Conservation (phyloP, 2,888 invertebrate species). For the Agonopterix alstromeriana region DNA sequence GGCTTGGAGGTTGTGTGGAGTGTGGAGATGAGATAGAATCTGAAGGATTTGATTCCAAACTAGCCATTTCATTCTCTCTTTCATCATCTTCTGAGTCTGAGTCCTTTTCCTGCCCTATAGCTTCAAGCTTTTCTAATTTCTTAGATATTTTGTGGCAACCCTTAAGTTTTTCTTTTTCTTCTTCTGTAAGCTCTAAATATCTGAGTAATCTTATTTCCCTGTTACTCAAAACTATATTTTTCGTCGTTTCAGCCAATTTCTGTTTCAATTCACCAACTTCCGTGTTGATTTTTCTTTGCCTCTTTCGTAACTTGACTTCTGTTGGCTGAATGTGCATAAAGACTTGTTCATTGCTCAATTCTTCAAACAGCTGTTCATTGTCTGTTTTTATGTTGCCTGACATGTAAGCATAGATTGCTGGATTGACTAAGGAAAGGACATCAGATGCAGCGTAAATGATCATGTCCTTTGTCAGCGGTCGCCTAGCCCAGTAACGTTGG, state of each 20-base stretch:
- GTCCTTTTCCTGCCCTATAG: conserved; percentile 84
- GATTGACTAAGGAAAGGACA: conserved; percentile 90
- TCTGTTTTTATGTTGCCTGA: conserved; percentile 82
- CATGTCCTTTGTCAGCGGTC: conserved; percentile 94
- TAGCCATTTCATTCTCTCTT: conserved; percentile 86
- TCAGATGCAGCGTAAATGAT: conserved; percentile 93
- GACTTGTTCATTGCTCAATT: conserved; percentile 92
- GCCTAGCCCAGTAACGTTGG: conserved; percentile 91
- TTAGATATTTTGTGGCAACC: conserved; percentile 94
- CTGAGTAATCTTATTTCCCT: conserved; percentile 92
- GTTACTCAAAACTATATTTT: conserved; percentile 93
- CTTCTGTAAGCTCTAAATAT: conserved; percentile 93
- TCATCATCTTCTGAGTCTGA: conserved; percentile 86
- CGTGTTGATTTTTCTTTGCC: conserved; percentile 92
- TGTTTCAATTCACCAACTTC: conserved; percentile 91
- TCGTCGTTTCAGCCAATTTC: conserved; percentile 87
- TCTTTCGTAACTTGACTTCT: conserved; percentile 90
- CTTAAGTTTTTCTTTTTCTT: conserved; percentile 93
- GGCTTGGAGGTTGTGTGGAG: conserved; percentile 86
- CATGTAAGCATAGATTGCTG: conserved; percentile 85
- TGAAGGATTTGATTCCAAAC: conserved; percentile 87
- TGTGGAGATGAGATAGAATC: conserved; percentile 86
- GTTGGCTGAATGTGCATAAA: conserved; percentile 90
- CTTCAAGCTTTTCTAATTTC: conserved; percentile 93
- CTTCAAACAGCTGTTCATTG: conserved; percentile 84